Conservation (phyloP, 1,140 invertebrate species). For the Rhyzopertha dominica region DNA sequence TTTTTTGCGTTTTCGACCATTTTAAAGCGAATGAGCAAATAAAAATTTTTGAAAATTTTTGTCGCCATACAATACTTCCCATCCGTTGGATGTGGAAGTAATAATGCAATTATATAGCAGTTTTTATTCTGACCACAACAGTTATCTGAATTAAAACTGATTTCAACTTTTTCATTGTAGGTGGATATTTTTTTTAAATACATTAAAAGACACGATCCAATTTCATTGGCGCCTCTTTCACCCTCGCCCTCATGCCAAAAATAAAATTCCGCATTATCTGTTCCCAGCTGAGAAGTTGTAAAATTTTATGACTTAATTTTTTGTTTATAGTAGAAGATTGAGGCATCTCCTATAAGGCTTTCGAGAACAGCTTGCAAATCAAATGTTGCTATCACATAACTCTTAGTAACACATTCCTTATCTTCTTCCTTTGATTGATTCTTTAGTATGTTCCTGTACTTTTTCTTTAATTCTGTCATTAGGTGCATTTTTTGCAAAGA, state of each 20-base stretch:
- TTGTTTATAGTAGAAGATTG: constrained; percentile 43
- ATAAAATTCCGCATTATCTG: constrained; percentile 39
- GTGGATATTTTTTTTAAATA: constrained; percentile 37
- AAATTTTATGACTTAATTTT: constrained; percentile 47
- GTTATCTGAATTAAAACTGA: constrained; percentile 39
- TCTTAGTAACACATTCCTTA: constrained; percentile 23
- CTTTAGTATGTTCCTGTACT: no score
- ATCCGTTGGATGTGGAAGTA: no score
- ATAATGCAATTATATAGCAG: constrained; percentile 38
- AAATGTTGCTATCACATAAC: constrained; percentile 31
- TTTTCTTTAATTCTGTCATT: no score
- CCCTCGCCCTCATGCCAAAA: constrained; percentile 47
- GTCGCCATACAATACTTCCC: no score
- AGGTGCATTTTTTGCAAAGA: no score
- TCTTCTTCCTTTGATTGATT: constrained; percentile 16
- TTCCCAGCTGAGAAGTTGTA: constrained; percentile 40
- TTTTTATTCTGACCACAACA: constrained; percentile 48
- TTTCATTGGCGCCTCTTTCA: constrained; percentile 45
- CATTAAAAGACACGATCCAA: constrained; percentile 40
- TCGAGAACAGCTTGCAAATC: constrained; percentile 42
- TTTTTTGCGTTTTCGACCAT: no score
- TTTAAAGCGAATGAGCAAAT: no score
- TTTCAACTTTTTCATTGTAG: constrained; percentile 30
- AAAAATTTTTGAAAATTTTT: no score
- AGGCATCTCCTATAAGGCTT: constrained; percentile 35